A percentile compares a stretch with the other conserved stretches of the same genome.
Evolutionary conservation across 1,140 invertebrate genomes (phyloP).

Genomic region (fruit fly (Drosophila melanogaster)): DNA sequence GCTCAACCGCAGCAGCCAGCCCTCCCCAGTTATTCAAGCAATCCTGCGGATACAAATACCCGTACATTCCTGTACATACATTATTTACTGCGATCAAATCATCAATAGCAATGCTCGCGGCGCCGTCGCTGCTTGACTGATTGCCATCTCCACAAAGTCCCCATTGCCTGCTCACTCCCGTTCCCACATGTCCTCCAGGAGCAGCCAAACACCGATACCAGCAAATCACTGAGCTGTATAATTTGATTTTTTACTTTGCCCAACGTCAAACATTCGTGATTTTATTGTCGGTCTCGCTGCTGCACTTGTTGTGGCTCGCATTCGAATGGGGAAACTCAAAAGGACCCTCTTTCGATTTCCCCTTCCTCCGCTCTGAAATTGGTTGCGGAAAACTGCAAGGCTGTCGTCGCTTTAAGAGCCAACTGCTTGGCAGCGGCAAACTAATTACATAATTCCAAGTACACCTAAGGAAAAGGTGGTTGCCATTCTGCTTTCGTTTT

Average conservation of each 20-base stretch:
- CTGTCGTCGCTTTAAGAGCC: slow-evolving; percentile 32
- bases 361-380: slow-evolving; percentile 4
- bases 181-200: slow-evolving; percentile 14
- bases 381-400: slow-evolving; percentile 21
- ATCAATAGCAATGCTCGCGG: slow-evolving; percentile 64
- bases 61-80: slow-evolving; percentile 51
- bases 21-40: slow-evolving; percentile 8
- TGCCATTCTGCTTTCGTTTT: too few relatives aligned
- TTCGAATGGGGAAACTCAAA: slow-evolving; percentile 18
- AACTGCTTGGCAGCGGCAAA: slow-evolving; percentile 29
- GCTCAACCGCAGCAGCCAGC: slow-evolving; percentile 32
- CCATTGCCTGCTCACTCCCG: not conserved
- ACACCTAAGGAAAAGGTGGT: not conserved
- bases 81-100: slow-evolving; percentile 76
- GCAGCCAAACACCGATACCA: slow-evolving; percentile 63
- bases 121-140: slow-evolving; percentile 64
- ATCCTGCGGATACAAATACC: slow-evolving; percentile 47
- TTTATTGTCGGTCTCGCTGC: slow-evolving; percentile 36
- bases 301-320: slow-evolving; percentile 28
- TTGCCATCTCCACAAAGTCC: slow-evolving; percentile 34
- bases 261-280: slow-evolving; percentile 33
- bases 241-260: slow-evolving; percentile 69
- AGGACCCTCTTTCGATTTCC: slow-evolving; percentile 2
- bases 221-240: slow-evolving; percentile 75
- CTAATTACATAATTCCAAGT: slow-evolving; percentile 63